phyloP scores from a whole-genome alignment of 2,888 invertebrate genomes.

The Cephus runcator region DNA sequence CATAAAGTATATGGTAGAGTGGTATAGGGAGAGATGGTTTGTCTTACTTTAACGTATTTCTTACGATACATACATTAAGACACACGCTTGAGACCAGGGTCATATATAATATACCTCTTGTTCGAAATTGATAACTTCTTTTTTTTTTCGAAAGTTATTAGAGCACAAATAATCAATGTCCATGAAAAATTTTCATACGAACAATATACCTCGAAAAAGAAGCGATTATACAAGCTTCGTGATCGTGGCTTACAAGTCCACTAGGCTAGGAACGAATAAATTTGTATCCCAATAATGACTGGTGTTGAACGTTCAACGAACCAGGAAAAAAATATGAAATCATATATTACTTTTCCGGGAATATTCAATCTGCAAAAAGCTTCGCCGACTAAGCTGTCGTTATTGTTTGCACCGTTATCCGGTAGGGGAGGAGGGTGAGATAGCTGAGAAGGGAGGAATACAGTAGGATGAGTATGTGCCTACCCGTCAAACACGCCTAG shows the following conservation, averaged over 20 bases:
- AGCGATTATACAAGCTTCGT: not conserved
- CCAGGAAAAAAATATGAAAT: constrained; percentile 18
- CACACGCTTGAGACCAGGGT: no score
- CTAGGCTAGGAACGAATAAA: not conserved
- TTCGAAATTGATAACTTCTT: not conserved
- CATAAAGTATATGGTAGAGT: no score
- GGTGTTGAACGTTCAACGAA: not conserved
- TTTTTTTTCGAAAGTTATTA: not conserved
- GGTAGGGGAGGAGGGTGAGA: not conserved
- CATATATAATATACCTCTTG: not conserved
- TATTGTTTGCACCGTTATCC: constrained; percentile 29
- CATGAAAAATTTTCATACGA: not conserved
- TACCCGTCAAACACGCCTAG: not conserved
- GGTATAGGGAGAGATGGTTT: no score
- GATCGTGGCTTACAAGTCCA: not conserved
- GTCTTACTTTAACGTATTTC: no score
- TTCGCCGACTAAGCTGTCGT: constrained; percentile 30
- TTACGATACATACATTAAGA: no score
- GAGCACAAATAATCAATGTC: not conserved
- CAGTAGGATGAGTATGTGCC: not conserved
- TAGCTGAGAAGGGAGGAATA: not conserved
- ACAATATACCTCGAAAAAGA: not conserved
- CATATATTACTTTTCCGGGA: constrained; percentile 34
- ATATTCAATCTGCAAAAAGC: constrained; percentile 43
- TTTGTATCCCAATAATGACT: not conserved